Evolutionary conservation across 2,113 vertebrate genomes (phyloP), one percentile per base, ranked within the genome.

Genomic region (Tympanuchus pallidicinctus): DNA sequence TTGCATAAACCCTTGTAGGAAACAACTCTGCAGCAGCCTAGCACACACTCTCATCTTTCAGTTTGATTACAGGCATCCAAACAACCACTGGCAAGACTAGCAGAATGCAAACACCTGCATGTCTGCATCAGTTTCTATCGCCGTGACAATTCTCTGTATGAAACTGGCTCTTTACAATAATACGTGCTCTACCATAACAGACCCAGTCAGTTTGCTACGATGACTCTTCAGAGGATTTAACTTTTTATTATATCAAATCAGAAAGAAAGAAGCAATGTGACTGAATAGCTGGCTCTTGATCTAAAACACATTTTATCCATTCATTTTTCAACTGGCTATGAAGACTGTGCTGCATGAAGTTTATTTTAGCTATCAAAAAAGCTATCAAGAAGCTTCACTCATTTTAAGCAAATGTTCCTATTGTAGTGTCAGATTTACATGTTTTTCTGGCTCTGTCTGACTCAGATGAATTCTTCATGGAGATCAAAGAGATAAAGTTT

Each of bases 331-430:
- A 69, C 66, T 77, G 42, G 73, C 69, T 78, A 93, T 94, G 88
- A 94, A 71, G 91, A 65, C 57, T 86, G 76, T 45, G 71, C 57
- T 59, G 65, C 91, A 83, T 88, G 25, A 93, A 94, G 90, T 89
- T 96, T 96, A 89, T 88, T 94, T 90, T 83, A 94, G 65, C 94
- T 94, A 94, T 95, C 80, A 94, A 92, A 94, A 92, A 64, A 20
- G 1, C 54, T 69, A 81, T 82, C 52, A 80, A 89, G 95, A 95
- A 91, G 64, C 90, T 82, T 94, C 94, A 86, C 76, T 93, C 75
- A 88, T 92, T 94, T 96, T 81, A 95, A 94, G 94, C 91, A 96
- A 97, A 94, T 93, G 90, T 92, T 95, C 66, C 63, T 82, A 78
- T 83, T 72, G 90, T 86, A 96, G 91, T 72, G 65, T 88, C 54